Evolutionary conservation across 2,797 vertebrate species (phyloP), one percentile per base, ranked within the genome.

Genomic region (Tinamus major): DNA sequence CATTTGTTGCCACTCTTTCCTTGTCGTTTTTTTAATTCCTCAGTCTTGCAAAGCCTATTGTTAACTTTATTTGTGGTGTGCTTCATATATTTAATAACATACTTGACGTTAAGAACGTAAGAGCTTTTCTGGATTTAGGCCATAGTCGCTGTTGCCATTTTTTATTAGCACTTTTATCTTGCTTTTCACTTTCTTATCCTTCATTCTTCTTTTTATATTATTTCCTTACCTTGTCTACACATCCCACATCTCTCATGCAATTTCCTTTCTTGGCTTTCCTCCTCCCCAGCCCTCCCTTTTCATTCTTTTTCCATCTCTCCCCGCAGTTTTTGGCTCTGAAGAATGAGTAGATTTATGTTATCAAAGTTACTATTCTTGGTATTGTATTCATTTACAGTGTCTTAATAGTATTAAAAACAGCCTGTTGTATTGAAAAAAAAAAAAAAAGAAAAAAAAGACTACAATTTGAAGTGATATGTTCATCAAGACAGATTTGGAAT

Each of bases 41-140:
- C 64, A 13, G 18, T 33, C 35, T 80, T 78, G 80, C 51, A 76
- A 63, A 51, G 71, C 31, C 18, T 26, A 35, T 80, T 16, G 53
- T 46, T 63, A 89, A 49, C 6, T 89, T 85, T 90, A 44, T 93
- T 89, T 63, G 10, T 72, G 58, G 23, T 33, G 26, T 64, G 19
- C 31, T 80, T 85, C 37, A 65, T 72, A 42, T 58, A 65, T 82
- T 85, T 90, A 87, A 59, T 85, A 90, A 82, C 31, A 59, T 72
- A 46, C 13, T 94, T 87, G 49, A 71, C 33, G 53, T 80, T 85
- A 69, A 89, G 39, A 65, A 70, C 74, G 35, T 89, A 96, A 96
- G 85, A 93, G 79, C 87, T 95, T 95, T 94, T 89, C 89, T 93
- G 87, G 87, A 89, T 74, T 39, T 29, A 37, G 0, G 79, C 89